These are phyloP conservation scores for Sarotherodon lohbergeri DNA, from an alignment of 2,113 vertebrate species.

Conservation along the genomic window DNA sequence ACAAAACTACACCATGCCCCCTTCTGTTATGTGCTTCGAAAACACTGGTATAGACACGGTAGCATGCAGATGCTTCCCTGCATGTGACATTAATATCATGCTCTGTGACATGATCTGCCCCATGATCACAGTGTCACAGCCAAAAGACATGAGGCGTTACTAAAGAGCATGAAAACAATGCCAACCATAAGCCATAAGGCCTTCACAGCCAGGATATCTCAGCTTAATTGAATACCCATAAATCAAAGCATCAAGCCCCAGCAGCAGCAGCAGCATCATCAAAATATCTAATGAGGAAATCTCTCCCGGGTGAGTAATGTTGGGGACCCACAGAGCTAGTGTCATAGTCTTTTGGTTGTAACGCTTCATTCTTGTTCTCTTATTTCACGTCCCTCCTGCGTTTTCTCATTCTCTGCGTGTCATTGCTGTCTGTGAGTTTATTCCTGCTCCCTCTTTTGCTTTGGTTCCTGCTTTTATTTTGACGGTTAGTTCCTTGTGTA, in stretches of 20 bases:
- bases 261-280: neutral
- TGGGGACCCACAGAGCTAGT: neutral
- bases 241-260: neutral
- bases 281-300: neutral
- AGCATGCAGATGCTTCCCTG: neutral
- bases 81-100: neutral
- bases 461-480: neutral
- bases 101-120: neutral
- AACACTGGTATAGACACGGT: neutral
- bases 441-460: neutral
- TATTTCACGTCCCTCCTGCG: neutral
- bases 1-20: conserved; percentile 13
- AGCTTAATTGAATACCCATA: neutral
- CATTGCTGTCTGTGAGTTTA: neutral
- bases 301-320: neutral
- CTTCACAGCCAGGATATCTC: neutral
- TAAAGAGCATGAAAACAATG: neutral
- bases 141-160: neutral
- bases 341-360: neutral
- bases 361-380: neutral
- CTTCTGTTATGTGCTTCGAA: neutral
- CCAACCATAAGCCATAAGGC: neutral
- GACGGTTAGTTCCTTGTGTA: neutral
- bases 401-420: neutral
- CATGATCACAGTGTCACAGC: neutral